phyloP scores from a whole-genome alignment of 1,140 invertebrate genomes.

The Octopus bimaculoides region DNA sequence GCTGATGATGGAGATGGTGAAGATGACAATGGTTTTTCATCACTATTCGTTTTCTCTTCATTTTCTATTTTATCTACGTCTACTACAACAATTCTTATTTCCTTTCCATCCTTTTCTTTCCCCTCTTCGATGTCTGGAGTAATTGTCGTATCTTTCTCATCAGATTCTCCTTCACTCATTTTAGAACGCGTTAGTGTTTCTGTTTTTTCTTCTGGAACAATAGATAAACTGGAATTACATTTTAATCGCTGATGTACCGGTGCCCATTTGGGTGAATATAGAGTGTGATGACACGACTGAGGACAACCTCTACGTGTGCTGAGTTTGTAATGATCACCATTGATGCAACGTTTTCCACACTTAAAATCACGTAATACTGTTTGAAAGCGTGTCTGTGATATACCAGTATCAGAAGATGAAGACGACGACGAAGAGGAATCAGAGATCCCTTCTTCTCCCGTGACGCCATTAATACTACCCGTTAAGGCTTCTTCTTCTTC shows the following conservation, averaged over 20 bases:
- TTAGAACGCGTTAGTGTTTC: too few species aligned
- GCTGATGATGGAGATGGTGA: not conserved
- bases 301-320: not conserved
- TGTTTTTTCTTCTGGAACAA: not conserved
- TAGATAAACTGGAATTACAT: not conserved
- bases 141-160: too few species aligned
- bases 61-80: not conserved
- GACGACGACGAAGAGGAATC: too few species aligned
- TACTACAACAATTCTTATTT: not conserved
- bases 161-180: too few species aligned
- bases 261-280: conserved; percentile 1
- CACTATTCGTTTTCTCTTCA: not conserved
- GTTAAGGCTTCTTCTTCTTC: too few species aligned
- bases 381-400: not conserved
- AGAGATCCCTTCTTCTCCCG: too few species aligned
- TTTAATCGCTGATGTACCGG: not conserved
- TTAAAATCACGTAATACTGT: not conserved
- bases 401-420: not conserved
- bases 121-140: too few species aligned
- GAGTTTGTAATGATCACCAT: not conserved
- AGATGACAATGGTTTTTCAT: not conserved
- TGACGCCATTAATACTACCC: too few species aligned
- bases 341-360: not conserved
- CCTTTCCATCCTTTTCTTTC: not conserved
- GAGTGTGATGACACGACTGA: not conserved